A percentile compares a stretch with the other conserved stretches of the same genome.
These are phyloP conservation scores for Bufotes viridis DNA, from an alignment of 2,797 vertebrate species.

Conservation along the genomic window DNA sequence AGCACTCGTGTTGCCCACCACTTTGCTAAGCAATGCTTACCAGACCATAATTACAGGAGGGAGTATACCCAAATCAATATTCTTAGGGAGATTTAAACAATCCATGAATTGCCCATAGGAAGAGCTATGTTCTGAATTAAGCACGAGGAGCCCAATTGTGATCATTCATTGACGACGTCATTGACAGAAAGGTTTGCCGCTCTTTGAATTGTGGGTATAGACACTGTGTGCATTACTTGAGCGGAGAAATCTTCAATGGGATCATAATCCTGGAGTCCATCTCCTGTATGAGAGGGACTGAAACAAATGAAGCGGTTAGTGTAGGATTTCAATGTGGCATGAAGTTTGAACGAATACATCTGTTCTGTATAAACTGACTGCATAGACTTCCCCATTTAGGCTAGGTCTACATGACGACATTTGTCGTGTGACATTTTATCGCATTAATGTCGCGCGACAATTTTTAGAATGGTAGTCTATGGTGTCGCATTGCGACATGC, in stretches of 20 bases:
- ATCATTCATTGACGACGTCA: conserved; percentile 26
- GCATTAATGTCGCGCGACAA: too few species aligned
- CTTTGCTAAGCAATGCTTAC: background rate
- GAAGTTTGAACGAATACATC: background rate
- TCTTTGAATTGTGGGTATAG: conserved; percentile 66
- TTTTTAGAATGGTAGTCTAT: too few species aligned
- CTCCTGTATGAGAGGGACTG: conserved; percentile 97
- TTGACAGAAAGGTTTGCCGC: conserved; percentile 70
- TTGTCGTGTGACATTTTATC: too few species aligned
- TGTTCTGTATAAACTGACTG: too few species aligned
- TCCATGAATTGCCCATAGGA: conserved; percentile 12
- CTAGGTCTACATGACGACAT: too few species aligned
- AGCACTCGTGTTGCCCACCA: background rate
- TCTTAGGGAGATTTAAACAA: background rate
- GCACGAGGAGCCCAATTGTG: background rate
- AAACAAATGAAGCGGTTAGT: background rate
- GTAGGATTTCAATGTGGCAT: background rate
- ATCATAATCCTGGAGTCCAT: conserved; percentile 99
- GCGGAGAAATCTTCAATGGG: conserved; percentile 91
- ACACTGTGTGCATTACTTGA: conserved; percentile 80
- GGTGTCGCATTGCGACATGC: too few species aligned
- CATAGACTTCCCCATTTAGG: too few species aligned
- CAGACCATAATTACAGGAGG: background rate
- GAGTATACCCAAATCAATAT: conserved; percentile 4
- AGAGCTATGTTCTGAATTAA: conserved; percentile 32